phyloP scores from a whole-genome alignment of 2,797 vertebrate species.

The Microctenopoma stevenorrisi region DNA sequence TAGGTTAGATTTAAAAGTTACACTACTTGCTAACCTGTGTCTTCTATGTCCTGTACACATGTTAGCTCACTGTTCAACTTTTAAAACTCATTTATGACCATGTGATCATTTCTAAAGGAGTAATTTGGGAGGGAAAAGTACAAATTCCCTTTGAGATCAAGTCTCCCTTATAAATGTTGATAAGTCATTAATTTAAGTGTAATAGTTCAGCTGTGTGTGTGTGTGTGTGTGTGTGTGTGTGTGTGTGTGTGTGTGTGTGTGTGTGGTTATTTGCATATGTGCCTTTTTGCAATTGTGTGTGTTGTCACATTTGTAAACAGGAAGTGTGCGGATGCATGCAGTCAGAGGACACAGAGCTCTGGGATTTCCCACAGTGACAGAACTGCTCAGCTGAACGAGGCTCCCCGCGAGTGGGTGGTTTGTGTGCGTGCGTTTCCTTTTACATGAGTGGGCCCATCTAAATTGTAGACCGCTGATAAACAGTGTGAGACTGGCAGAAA shows the following conservation, averaged over 20 bases:
- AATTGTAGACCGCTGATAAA: slow-evolving; percentile 46
- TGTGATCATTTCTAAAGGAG: neutral
- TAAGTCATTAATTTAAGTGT: no score
- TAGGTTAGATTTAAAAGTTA: neutral
- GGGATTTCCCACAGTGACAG: slow-evolving; percentile 74
- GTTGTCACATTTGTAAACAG: slow-evolving; percentile 75
- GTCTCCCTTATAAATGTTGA: no score
- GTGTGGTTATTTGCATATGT: slow-evolving; percentile 5
- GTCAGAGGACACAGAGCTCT: slow-evolving; percentile 59
- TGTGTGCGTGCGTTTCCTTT: slow-evolving; percentile 42
- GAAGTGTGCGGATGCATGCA: slow-evolving; percentile 73
- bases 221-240: neutral
- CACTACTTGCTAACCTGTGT: neutral
- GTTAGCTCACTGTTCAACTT: neutral
- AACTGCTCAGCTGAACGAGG: slow-evolving; percentile 47
- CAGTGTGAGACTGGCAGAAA: slow-evolving; percentile 23
- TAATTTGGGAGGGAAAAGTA: neutral
- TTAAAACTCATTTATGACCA: neutral
- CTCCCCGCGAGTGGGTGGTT: slow-evolving; percentile 33
- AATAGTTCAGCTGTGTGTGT: neutral
- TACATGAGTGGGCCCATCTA: slow-evolving; percentile 41
- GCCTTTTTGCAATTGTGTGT: slow-evolving; percentile 21
- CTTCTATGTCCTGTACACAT: neutral
- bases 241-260: neutral
- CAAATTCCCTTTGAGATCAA: neutral